phyloP scores from a whole-genome alignment of 2,797 vertebrate species.

The Falco naumanni region DNA sequence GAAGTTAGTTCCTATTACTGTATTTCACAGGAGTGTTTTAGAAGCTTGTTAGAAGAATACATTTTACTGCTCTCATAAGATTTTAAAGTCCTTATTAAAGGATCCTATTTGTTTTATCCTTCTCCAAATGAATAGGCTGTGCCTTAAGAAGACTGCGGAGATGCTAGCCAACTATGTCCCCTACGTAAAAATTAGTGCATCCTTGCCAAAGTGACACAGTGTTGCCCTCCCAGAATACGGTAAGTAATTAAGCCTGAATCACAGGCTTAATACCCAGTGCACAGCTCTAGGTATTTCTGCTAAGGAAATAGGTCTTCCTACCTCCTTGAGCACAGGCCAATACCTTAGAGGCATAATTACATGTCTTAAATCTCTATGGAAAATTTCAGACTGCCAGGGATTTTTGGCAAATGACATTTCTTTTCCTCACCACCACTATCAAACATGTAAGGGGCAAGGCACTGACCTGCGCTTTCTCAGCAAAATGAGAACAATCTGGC shows the following conservation, averaged over 20 bases:
- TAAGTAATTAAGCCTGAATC: slow-evolving; percentile 13
- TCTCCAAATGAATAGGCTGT: neutral
- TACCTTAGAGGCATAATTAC: slow-evolving; percentile 6
- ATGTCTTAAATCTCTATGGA: neutral
- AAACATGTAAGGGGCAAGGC: neutral
- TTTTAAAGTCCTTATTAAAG: slow-evolving; percentile 23
- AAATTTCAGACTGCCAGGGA: neutral
- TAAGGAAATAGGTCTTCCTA: neutral
- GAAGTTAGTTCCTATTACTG: neutral
- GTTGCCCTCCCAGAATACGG: neutral
- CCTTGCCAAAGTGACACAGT: neutral
- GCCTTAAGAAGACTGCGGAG: slow-evolving; percentile 5
- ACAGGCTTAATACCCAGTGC: neutral
- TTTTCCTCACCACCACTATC: neutral
- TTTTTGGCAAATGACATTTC: neutral
- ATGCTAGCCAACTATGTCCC: neutral
- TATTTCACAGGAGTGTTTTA: neutral
- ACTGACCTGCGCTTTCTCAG: neutral
- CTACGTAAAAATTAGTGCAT: neutral
- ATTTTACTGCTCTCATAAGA: neutral
- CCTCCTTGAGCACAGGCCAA: neutral
- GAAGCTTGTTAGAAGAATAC: slow-evolving; percentile 22
- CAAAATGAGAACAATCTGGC: neutral
- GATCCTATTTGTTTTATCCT: slow-evolving; percentile 14
- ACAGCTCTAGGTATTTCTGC: neutral